phyloP scores from a whole-genome alignment of 2,113 vertebrate genomes.

The Lagopus leucura region DNA sequence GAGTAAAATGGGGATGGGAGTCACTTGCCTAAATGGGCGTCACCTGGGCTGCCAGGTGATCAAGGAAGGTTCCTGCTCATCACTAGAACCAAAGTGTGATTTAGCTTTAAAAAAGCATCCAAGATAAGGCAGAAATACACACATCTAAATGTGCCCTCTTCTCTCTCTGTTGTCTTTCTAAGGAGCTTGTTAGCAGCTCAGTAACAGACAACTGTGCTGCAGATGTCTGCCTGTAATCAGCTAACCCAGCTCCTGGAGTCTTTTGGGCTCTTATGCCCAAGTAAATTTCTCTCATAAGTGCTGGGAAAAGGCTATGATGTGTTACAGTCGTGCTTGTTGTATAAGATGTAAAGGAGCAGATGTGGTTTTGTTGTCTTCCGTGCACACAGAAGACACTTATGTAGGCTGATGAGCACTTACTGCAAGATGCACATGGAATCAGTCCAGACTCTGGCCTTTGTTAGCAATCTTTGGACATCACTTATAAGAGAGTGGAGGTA shows the following conservation, averaged over 20 bases:
- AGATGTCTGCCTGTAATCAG: slow-evolving; percentile 10
- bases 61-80: not conserved
- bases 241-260: not conserved
- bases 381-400: fast-evolving
- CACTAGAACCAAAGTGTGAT: not conserved
- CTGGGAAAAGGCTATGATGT: not conserved
- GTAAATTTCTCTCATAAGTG: not conserved
- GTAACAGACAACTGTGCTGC: not conserved
- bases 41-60: not conserved
- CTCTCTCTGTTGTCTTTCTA: not conserved
- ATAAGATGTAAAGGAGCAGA: not conserved
- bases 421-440: not conserved
- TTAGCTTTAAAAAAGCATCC: not conserved
- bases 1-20: not conserved
- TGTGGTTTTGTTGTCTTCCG: slow-evolving; percentile 9
- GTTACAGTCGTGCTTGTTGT: not conserved
- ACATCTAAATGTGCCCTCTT: not conserved
- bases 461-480: not conserved
- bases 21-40: not conserved
- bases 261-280: not conserved
- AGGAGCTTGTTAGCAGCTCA: not conserved
- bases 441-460: not conserved
- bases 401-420: not conserved
- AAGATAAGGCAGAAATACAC: not conserved
- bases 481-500: not conserved